phyloP scores from a whole-genome alignment of 2,113 vertebrate species.

The Symphodus melops region DNA sequence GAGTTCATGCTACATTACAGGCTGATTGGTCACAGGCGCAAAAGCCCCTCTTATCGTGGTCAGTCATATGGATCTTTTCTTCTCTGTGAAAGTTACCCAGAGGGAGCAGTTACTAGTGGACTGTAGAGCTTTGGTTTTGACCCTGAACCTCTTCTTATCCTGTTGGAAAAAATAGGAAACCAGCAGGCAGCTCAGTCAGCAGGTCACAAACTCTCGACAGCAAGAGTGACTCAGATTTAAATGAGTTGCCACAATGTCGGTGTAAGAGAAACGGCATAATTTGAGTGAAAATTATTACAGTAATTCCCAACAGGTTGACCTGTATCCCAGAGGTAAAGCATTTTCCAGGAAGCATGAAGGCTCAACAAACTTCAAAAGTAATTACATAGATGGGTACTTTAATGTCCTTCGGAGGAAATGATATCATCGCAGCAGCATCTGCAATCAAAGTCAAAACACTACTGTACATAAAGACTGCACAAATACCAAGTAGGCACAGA shows the following conservation, averaged over 20 bases:
- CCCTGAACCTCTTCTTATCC: conserved; percentile 58
- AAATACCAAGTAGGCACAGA: too few relatives aligned
- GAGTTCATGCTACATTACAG: conserved; percentile 70
- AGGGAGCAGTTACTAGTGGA: conserved; percentile 60
- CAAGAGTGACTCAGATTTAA: conserved; percentile 21
- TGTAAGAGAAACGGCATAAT: conserved; percentile 21
- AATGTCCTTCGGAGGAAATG: too few relatives aligned
- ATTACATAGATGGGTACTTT: too few relatives aligned
- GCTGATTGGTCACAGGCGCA: conserved; percentile 58
- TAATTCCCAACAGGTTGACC: not conserved
- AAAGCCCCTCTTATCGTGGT: conserved; percentile 55
- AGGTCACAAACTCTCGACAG: conserved; percentile 23
- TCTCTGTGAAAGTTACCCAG: conserved; percentile 44
- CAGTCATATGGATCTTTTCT: conserved; percentile 61
- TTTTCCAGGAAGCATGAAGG: not conserved
- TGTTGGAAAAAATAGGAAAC: conserved; percentile 40
- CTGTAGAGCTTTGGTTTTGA: conserved; percentile 55
- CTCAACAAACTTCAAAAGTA: not conserved
- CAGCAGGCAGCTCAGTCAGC: conserved; percentile 35
- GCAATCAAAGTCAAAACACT: too few relatives aligned
- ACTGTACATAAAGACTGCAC: too few relatives aligned
- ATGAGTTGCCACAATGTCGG: conserved; percentile 32
- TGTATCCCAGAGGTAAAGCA: not conserved
- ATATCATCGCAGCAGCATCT: too few relatives aligned
- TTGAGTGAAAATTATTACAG: conserved; percentile 6